These are phyloP conservation scores for Pseudomugil tenellus DNA, from an alignment of 2,797 vertebrate genomes.

Conservation along the genomic window DNA sequence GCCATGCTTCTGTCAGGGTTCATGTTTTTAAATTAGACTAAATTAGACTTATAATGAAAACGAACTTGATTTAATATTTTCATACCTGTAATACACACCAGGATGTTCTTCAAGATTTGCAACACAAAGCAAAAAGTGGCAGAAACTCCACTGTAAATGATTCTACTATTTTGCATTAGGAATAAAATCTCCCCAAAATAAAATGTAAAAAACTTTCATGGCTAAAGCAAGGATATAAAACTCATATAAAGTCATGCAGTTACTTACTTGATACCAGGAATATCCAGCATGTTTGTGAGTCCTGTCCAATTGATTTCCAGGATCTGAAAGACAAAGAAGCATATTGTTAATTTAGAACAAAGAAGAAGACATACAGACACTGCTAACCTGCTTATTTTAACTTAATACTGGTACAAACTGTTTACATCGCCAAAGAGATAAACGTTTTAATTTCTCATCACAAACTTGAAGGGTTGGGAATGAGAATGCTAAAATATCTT, in stretches of 20 bases:
- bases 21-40: too few relatives aligned
- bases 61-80: too few relatives aligned
- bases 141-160: too few relatives aligned
- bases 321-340: conserved; percentile 78
- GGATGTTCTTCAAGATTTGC: too few relatives aligned
- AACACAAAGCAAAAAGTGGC: too few relatives aligned
- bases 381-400: neutral
- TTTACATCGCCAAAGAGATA: neutral
- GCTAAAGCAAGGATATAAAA: neutral
- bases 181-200: too few relatives aligned
- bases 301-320: conserved; percentile 98
- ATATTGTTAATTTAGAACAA: neutral
- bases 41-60: too few relatives aligned
- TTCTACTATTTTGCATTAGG: too few relatives aligned
- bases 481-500: neutral
- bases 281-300: conserved; percentile 96
- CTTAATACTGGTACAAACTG: neutral
- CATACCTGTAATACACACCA: too few relatives aligned
- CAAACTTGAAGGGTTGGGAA: too few relatives aligned
- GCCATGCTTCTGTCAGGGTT: too few relatives aligned
- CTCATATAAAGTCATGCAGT: neutral
- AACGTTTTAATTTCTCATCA: neutral
- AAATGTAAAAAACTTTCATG: too few relatives aligned
- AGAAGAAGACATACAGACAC: accelerated
- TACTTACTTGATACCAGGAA: conserved; percentile 96